phyloP scores from a whole-genome alignment of 2,888 invertebrate species.

The Ligdia adustata region DNA sequence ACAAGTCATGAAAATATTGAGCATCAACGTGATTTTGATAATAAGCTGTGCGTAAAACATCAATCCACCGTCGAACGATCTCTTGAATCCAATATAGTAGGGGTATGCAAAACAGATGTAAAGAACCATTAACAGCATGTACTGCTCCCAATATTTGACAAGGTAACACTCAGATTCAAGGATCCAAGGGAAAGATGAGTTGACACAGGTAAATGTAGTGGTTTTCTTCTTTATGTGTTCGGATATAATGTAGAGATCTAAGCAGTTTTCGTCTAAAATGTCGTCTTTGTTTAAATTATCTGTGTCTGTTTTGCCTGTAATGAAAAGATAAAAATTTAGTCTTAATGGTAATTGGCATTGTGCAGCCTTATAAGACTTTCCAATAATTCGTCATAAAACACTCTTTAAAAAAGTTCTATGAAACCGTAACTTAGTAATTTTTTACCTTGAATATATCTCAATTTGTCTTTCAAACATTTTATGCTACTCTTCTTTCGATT shows the following conservation, averaged over 20 bases:
- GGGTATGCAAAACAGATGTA: conserved; percentile 75
- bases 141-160: conserved; percentile 75
- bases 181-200: conserved; percentile 74
- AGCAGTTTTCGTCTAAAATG: conserved; percentile 64
- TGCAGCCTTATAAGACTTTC: too few relatives aligned
- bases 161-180: conserved; percentile 71
- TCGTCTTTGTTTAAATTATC: conserved; percentile 60
- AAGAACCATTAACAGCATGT: conserved; percentile 67
- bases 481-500: conserved; percentile 75
- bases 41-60: conserved; percentile 66
- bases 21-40: conserved; percentile 63
- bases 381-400: too few relatives aligned
- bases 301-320: conserved; percentile 59
- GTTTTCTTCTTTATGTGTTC: conserved; percentile 73
- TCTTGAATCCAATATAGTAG: conserved; percentile 72
- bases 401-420: too few relatives aligned
- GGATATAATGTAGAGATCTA: conserved; percentile 74
- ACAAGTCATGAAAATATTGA: conserved; percentile 71
- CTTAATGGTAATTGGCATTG: too few relatives aligned
- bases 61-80: conserved; percentile 64
- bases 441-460: conserved; percentile 73
- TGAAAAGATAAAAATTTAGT: conserved; percentile 1
- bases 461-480: conserved; percentile 75
- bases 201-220: conserved; percentile 63
- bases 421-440: too few relatives aligned